Conservation (phyloP, 2,888 invertebrate species). For the Lutraria lutraria region DNA sequence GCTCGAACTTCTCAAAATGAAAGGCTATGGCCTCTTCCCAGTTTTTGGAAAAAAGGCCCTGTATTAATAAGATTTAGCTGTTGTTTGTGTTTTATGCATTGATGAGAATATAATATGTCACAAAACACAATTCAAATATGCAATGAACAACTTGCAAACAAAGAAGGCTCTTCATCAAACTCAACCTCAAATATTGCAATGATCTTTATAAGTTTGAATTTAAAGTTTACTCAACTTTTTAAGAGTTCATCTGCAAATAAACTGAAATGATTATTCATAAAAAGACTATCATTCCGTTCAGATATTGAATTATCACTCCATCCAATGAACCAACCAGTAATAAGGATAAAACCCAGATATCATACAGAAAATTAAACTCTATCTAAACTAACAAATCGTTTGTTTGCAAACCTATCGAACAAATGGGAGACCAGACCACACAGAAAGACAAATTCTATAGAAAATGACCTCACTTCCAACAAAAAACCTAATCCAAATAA, state of each 20-base stretch:
- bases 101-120: neutral
- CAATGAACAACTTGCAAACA: neutral
- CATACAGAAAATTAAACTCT: neutral
- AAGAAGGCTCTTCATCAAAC: neutral
- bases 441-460: neutral
- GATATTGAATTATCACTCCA: neutral
- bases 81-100: neutral
- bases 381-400: neutral
- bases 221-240: neutral
- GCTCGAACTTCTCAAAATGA: too few relatives aligned
- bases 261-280: neutral
- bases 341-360: neutral
- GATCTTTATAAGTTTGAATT: neutral
- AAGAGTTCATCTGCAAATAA: neutral
- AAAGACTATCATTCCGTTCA: neutral
- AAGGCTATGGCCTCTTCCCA: too few relatives aligned
- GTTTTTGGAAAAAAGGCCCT: too few relatives aligned
- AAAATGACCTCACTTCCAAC: neutral
- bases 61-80: neutral
- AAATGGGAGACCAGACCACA: neutral
- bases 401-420: conserved; percentile 5
- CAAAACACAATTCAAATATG: neutral
- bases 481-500: too few relatives aligned
- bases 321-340: neutral
- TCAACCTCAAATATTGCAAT: neutral